Base-by-base conservation (phyloP, 2,113 vertebrate genomes). In the Campylorhamphus procurvoides region DNA sequence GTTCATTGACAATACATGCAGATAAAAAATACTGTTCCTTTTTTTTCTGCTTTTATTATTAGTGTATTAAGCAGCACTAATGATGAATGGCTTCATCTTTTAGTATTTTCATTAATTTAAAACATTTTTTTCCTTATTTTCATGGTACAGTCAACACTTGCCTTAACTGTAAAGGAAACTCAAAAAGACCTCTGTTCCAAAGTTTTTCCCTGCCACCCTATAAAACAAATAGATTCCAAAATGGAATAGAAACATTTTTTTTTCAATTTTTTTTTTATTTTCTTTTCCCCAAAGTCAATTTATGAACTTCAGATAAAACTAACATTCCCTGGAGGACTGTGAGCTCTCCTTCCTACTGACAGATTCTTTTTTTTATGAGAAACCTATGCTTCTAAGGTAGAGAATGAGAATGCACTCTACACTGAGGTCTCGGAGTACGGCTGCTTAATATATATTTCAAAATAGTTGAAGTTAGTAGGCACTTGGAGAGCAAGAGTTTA, bases 401-500 rank as follows among this genome's bases (percentile, higher is more conserved):
- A n/a, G n/a, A n/a, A n/a, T 77, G 17, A 83, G 44, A n/a, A 49
- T 13, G 44, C 24, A 14, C 7, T 69, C 22, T 60, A 24, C 47
- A 53, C 53, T 33, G 22, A 60, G 46, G 24, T 2, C 19, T 56
- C 88, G 40, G 49, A 68, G 23, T 68, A 31, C 49, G 69, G 12
- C 37, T 91, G 74, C 84, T 90, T 94, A 93, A 94, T 90, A 91
- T 58, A 64, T 66, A 85, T 78, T 87, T 87, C 40, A 35, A 39
- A 56, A 68, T 24, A 50, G 11, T 27, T 72, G 33, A 84, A 50
- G 18, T 28, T 63, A 55, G 4, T 6, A 77, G 33, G 29, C 60
- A 42, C 29, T 56, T 73, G 23, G 28, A 66, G 33, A 18, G 10
- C 27, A 75, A 8, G 8, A 23, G 2, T 62, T 90, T 86, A 42